Evolutionary conservation across 2,797 vertebrate species (phyloP), one percentile per base, ranked within the genome.

Genomic region (Ammospiza maritima): DNA sequence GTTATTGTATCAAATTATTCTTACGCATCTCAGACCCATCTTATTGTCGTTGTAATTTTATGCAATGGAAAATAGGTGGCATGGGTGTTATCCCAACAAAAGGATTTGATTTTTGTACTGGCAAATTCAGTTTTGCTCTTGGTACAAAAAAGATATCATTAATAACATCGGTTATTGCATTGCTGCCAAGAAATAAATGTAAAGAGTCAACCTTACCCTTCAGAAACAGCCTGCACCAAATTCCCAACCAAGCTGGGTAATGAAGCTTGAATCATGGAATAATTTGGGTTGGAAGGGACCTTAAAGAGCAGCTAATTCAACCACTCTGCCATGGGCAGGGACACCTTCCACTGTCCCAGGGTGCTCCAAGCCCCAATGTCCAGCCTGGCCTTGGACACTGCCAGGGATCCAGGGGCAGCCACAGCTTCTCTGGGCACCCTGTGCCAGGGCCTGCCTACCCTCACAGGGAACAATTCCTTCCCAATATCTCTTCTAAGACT

Each of bases 271-370:
- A 51, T 36, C 22, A 23, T 1, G 4, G 75, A 16, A 14, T 20
- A 19, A 36, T 79, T 50, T 51, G 58, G 32, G 19, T 25, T 32
- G 51, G 51, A 13, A 72, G 44, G 16, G 19, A n/a, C 27, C 15
- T 22, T 16, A 29, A 72, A 50, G 22, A 16, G 8, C 36, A 57
- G 19, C 10, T 18, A 11, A 36, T 20, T 4, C 44, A 44, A 29
- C 2, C 2, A 5, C 1, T 4, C 14, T 56, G 1, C 65, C 57
- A 7, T 8, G 14, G 16, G 2, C 48, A 62, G 30, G 84, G 57
- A n/a, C 58, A 44, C 2, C 29, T 78, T 0, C 50, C 32, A 16
- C 26, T 1, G 0, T 0, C 36, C 57, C 74, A 56, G 34, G 4
- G 0, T 18, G 30, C 12, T 71, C 57, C 72, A 38, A 61, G 10